Base-by-base conservation (phyloP, 1,140 invertebrate genomes). In the Achroia grisella region DNA sequence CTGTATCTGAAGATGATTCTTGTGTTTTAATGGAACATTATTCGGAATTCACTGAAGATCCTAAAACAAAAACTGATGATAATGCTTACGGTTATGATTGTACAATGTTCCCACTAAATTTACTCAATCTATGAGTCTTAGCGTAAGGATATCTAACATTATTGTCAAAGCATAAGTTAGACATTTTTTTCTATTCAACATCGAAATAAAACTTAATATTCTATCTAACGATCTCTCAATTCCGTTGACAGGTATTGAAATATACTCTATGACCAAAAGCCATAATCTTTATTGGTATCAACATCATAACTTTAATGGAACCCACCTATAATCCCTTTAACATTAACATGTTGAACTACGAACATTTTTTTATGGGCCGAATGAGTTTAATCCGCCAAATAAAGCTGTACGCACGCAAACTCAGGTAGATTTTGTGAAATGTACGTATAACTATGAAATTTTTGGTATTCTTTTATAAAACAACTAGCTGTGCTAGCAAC, bases 331-430 rank as follows among this genome's bases (percentile, higher is more conserved):
- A 68, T 68, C 56, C 66, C 58, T 71, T 71, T 71, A 65, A 61
- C 62, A 64, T 68, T 61, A 62, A 59, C 52, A 67, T 67, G 58
- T 63, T 61, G 46, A 61, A 65, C 54, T 64, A 62, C 60, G 52
- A 60, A 64, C 62, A 63, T 69, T 71, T n/a, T n/a, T 67, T 76
- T 76, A 67, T 70, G 53, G 54, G 53, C 57, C 43, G 17, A 23
- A 68, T 67, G 62, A 52, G 50, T 71, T 66, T 71, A 75, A 78
- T 73, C 71, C 70, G 55, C 48, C 54, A 59, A 69, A 49, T 48
- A 58, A 55, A 54, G 48, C 48, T 47, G 54, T 43, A 54, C 54
- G 62, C 74, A 75, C 70, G 71, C 56, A 65, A 67, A 40, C 36
- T 49, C 50, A 42, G 52, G 49, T 52, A 48, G 41, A 36, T 14